Percentiles rank a stretch among this genome's conserved stretches.
Evolutionary conservation across 2,113 vertebrate genomes (phyloP).

Genomic region (Neodontobutis hainanensis): DNA sequence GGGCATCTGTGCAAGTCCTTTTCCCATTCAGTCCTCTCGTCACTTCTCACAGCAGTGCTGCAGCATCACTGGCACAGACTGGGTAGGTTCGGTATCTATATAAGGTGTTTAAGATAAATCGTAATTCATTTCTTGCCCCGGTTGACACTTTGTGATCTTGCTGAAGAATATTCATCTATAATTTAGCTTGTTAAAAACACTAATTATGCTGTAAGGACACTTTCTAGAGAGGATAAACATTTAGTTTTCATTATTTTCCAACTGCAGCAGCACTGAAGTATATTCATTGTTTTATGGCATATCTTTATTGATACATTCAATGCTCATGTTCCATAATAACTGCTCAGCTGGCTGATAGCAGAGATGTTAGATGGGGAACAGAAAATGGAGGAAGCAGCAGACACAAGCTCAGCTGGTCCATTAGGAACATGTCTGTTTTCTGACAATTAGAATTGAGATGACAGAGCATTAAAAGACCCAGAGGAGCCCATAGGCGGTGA

Average conservation of each 20-base stretch:
- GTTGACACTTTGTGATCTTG: conserved; percentile 1
- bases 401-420: conserved; percentile 78
- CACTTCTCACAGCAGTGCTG: conserved; percentile 15
- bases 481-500: conserved; percentile 62
- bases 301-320: conserved; percentile 13
- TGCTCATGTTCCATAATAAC: conserved; percentile 24
- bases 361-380: conserved; percentile 63
- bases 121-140: background rate
- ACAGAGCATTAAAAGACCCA: conserved; percentile 75
- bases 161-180: conserved; percentile 65
- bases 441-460: conserved; percentile 77
- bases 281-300: conserved; percentile 25
- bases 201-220: conserved; percentile 59
- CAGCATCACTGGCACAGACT: conserved; percentile 21
- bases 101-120: background rate
- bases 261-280: background rate
- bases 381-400: conserved; percentile 75
- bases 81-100: conserved; percentile 1
- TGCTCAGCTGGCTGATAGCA: conserved; percentile 71
- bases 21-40: conserved; percentile 29
- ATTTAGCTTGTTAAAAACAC: conserved; percentile 64
- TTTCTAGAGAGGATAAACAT: conserved; percentile 12
- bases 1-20: conserved; percentile 39
- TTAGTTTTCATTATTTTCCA: conserved; percentile 42
- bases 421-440: conserved; percentile 72